Conservation (phyloP, 2,113 vertebrate genomes). For the Sceloporus undulatus region DNA sequence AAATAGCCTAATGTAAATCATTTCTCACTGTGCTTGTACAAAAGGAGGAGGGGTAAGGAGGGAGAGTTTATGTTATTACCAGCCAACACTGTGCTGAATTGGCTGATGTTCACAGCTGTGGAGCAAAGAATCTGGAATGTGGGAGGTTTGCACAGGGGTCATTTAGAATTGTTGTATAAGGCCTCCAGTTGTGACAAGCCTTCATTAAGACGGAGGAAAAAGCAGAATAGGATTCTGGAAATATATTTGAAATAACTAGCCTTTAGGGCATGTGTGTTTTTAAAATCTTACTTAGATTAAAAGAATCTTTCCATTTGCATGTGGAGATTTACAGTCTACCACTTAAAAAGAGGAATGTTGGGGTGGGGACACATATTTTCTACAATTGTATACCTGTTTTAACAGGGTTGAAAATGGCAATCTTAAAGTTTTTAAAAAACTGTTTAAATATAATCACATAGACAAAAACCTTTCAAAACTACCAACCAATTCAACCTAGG, state of each 20-base stretch:
- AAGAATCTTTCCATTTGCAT: conserved; percentile 45
- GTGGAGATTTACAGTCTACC: conserved; percentile 53
- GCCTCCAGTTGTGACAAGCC: conserved; percentile 65
- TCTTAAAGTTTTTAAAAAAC: conserved; percentile 50
- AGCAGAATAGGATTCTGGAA: conserved; percentile 30
- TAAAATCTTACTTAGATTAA: conserved; percentile 9
- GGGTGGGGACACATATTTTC: conserved; percentile 60
- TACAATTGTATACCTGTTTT: conserved; percentile 42
- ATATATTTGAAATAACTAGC: conserved; percentile 51
- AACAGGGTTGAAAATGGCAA: conserved; percentile 44
- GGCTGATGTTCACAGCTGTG: conserved; percentile 73
- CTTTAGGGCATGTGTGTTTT: conserved; percentile 15
- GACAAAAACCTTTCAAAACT: conserved; percentile 29
- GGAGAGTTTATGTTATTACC: conserved; percentile 34
- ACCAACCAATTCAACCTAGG: conserved; percentile 66
- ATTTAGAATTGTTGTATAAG: conserved; percentile 43
- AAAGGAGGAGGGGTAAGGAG: background rate
- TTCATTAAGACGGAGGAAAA: conserved; percentile 19
- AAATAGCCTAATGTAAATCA: background rate
- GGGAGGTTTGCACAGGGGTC: conserved; percentile 56
- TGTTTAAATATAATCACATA: conserved; percentile 65
- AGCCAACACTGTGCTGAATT: conserved; percentile 61
- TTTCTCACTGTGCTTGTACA: conserved; percentile 42
- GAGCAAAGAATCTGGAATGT: conserved; percentile 66
- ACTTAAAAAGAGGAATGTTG: conserved; percentile 40